These are phyloP conservation scores for Dasysyrphus albostriatus DNA, from an alignment of 2,888 invertebrate species.

Conservation along the genomic window DNA sequence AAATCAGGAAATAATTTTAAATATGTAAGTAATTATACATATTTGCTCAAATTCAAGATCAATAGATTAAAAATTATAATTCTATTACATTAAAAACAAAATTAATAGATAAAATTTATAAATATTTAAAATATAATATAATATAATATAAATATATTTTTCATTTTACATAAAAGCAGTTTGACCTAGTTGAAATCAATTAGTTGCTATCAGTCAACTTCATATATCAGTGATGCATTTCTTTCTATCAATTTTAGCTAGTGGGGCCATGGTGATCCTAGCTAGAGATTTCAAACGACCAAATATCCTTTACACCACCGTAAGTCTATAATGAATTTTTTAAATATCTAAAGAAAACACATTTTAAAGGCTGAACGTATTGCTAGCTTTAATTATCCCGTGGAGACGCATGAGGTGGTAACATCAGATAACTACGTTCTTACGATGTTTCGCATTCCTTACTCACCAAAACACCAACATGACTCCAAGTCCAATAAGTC, in stretches of 20 bases:
- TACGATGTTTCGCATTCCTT: constrained; percentile 77
- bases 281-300: background rate
- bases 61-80: background rate
- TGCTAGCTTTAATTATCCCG: constrained; percentile 78
- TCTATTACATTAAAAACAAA: background rate
- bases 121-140: background rate
- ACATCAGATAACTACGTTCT: constrained; percentile 77
- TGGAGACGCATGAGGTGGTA: constrained; percentile 69
- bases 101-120: background rate
- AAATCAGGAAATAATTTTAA: background rate
- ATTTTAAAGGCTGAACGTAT: constrained; percentile 79
- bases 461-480: constrained; percentile 75
- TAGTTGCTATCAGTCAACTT: background rate
- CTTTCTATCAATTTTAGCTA: background rate
- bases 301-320: constrained; percentile 24
- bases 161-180: background rate
- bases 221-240: background rate
- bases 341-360: background rate
- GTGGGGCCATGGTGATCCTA: background rate
- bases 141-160: background rate
- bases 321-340: constrained; percentile 9
- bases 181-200: background rate
- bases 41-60: background rate
- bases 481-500: constrained; percentile 40
- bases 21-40: background rate